phyloP scores from a whole-genome alignment of 2,888 invertebrate genomes.

The Smittia aterrima region DNA sequence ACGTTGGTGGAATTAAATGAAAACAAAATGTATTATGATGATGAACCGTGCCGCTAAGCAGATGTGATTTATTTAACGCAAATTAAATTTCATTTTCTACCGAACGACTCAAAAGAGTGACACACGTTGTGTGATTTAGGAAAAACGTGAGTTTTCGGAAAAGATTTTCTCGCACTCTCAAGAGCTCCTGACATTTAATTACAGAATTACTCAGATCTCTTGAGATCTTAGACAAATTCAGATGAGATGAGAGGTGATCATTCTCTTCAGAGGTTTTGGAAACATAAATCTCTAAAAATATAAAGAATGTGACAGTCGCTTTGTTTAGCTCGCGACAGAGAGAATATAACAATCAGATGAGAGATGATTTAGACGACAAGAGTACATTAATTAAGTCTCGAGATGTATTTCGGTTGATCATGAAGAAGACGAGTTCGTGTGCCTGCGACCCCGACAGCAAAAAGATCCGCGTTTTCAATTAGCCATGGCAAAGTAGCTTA shows the following conservation, averaged over 20 bases:
- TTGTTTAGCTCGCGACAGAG: neutral
- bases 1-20: conserved; percentile 31
- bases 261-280: too few species aligned
- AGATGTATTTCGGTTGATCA: neutral
- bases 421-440: neutral
- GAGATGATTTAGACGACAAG: conserved; percentile 36
- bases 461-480: neutral
- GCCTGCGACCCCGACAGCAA: too few species aligned
- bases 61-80: conserved; percentile 38
- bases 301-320: neutral
- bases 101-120: conserved; percentile 8
- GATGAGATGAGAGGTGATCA: too few species aligned
- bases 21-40: conserved; percentile 35
- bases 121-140: neutral
- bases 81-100: conserved; percentile 32
- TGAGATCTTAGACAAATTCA: too few species aligned
- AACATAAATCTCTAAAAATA: neutral
- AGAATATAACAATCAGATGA: conserved; percentile 1
- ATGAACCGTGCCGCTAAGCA: conserved; percentile 31
- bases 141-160: neutral
- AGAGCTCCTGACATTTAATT: neutral
- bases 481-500: neutral
- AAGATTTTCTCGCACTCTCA: too few species aligned
- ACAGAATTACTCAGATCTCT: neutral
- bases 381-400: conserved; percentile 26